Evolutionary conservation across 2,113 vertebrate species (phyloP).

Genomic region (Plotosus lineatus): DNA sequence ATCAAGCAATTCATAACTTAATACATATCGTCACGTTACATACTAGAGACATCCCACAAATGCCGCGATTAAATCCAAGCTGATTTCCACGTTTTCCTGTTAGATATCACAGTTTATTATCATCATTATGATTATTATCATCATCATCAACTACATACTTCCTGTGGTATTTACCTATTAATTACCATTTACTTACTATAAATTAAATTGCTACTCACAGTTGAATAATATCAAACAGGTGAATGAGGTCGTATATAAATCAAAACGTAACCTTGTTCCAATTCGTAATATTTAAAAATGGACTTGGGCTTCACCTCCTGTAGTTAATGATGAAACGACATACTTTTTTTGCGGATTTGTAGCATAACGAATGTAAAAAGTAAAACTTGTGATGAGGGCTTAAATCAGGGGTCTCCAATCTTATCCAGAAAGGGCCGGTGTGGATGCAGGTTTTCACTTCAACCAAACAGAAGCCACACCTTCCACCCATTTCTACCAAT

Average conservation of each 20-base stretch:
- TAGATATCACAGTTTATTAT: background rate
- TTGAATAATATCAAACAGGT: background rate
- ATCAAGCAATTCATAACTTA: too few relatives aligned
- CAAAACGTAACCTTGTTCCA: background rate
- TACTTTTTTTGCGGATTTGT: too few relatives aligned
- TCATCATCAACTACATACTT: background rate
- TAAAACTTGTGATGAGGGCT: background rate
- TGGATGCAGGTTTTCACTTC: too few relatives aligned
- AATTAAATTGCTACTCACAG: background rate
- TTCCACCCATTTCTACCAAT: too few relatives aligned
- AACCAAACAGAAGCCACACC: too few relatives aligned
- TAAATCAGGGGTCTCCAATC: too few relatives aligned
- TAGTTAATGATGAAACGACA: background rate
- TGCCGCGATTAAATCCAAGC: background rate
- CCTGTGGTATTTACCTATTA: background rate
- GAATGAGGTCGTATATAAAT: background rate
- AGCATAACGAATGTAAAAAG: too few relatives aligned
- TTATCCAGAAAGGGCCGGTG: too few relatives aligned
- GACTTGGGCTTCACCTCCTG: background rate
- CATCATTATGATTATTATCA: background rate
- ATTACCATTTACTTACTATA: background rate
- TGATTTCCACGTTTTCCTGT: background rate
- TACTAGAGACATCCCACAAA: background rate
- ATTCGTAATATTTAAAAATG: background rate
- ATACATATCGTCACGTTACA: background rate